Conservation (phyloP, 1,140 invertebrate species). For the Pogonomyrmex barbatus region DNA sequence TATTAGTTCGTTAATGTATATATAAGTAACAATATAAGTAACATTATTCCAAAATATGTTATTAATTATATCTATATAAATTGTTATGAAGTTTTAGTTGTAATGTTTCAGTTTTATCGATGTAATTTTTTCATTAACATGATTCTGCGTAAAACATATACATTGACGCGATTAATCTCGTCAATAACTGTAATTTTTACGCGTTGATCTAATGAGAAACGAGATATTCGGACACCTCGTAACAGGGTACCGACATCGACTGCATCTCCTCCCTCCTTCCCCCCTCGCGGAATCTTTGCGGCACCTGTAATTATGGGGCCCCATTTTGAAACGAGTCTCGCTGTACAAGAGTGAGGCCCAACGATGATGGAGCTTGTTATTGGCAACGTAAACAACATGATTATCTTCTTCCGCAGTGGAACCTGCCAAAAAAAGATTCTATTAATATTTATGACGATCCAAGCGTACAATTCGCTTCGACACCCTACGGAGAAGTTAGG, state of each 20-base stretch:
- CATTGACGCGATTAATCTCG: slow-evolving; percentile 33
- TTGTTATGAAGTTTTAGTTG: slow-evolving; percentile 15
- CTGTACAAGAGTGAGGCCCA: not conserved
- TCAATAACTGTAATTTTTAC: slow-evolving; percentile 58
- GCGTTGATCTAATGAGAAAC: slow-evolving; percentile 56
- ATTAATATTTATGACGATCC: slow-evolving; percentile 66
- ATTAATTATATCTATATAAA: slow-evolving; percentile 26
- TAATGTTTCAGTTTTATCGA: not conserved
- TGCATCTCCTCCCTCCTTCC: not conserved
- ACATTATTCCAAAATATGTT: not conserved
- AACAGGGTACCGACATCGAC: slow-evolving; percentile 37
- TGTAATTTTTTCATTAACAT: slow-evolving; percentile 59
- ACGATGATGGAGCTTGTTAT: slow-evolving; percentile 65
- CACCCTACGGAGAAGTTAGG: slow-evolving; percentile 28
- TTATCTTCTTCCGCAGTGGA: slow-evolving; percentile 59
- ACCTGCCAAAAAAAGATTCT: slow-evolving; percentile 56
- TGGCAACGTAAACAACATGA: slow-evolving; percentile 72
- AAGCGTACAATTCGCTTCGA: slow-evolving; percentile 46
- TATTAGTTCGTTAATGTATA: not conserved
- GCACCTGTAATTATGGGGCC: slow-evolving; percentile 69
- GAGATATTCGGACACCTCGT: slow-evolving; percentile 50
- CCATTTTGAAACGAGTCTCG: slow-evolving; percentile 51
- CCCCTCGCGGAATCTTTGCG: slow-evolving; percentile 55
- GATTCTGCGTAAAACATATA: slow-evolving; percentile 11
- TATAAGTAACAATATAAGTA: not conserved